Evolutionary conservation across 2,797 vertebrate species (phyloP), one percentile per base, ranked within the genome.

Genomic region (Hemibagrus guttatus): DNA sequence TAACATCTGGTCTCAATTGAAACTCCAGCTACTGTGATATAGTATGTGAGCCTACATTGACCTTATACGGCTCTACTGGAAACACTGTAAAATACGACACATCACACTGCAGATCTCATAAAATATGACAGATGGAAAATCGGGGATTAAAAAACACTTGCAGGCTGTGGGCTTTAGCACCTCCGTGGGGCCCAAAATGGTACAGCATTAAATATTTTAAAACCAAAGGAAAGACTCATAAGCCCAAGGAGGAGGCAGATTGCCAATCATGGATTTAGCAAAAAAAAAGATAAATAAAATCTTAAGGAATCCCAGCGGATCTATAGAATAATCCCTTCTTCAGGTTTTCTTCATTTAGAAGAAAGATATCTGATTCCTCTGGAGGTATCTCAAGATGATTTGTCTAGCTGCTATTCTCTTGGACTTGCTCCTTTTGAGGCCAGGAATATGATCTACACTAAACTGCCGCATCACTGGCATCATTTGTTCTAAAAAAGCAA

Each of bases 1-100:
- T 84, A 87, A 85, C 88, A 87, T 87, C 81, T 90, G 88, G 78
- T 83, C 82, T 85, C 75, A 83, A 75, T 89, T 86, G 56, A 75
- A 59, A 81, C 28, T 81, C 23, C 64, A 79, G 64, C 83, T 75
- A 88, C 83, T 88, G 82, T 87, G 69, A 84, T 87, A 84, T 80
- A 71, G 82, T 59, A 84, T 72, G 39, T 39, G 58, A 66, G 80
- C 35, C 26, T 84, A 71, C 78, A 46, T 68, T 81, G 69, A 82
- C 59, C 52, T 58, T 87, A 78, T 78, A 84, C 66, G 81, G 21
- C 64, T 81, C 58, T 81, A 54, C 68, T 69, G 81, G 72, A 82
- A 78, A 42, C 39, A 69, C 49, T 63, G 28, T 76, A 83, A 87
- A 85, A 85, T 85, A 83, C 61, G 61, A 83, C 71, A 83, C 80